Base-by-base conservation (phyloP, 2,113 vertebrate species). In the human region DNA sequence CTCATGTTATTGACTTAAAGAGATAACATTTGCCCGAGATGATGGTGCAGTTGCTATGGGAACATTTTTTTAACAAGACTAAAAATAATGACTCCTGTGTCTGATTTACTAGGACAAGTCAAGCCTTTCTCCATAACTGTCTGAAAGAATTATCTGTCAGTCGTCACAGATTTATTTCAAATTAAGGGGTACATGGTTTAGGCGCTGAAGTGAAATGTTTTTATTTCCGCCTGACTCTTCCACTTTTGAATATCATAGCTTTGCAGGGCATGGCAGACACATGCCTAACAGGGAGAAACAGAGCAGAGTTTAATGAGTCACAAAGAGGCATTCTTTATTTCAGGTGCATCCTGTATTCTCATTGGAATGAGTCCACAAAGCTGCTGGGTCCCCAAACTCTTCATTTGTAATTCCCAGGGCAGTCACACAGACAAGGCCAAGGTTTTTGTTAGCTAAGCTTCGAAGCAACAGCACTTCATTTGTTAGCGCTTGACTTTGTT, bases 281-380 rank as follows among this genome's bases (percentile, higher is more conserved):
- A 96, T 81, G 96, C 88, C 95, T 94, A 66, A 93, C 30, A 92
- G 82, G 84, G 64, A 90, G 43, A 70, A 96, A 91, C 48, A 97
- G 93, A 97, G n/a, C 86, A 10, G 66, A 85, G 72, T 72, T 94
- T 92, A 96, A 91, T 87, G 94, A 98, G 78, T 79, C 97, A 97
- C 97, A 95, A 95, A 97, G 96, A 96, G 75, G 61, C 76, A 89
- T 91, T 98, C 87, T 98, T 93, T 94, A 89, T 79, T 92, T 95
- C 96, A 83, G 97, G 90, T 52, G 79, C 50, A n/a, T 55, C 88
- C 68, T 87, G 89, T 95, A 70, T 93, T 94, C 81, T 94, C 81
- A 55, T 3, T 94, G 96, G 90, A 97, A 89, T 8, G 12, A 64
- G 43, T 96, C 80, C 94, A 90, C 88, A n/a, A 78, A 88, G 72